Base-by-base conservation (phyloP, 2,113 vertebrate genomes). In the Scatophagus argus region DNA sequence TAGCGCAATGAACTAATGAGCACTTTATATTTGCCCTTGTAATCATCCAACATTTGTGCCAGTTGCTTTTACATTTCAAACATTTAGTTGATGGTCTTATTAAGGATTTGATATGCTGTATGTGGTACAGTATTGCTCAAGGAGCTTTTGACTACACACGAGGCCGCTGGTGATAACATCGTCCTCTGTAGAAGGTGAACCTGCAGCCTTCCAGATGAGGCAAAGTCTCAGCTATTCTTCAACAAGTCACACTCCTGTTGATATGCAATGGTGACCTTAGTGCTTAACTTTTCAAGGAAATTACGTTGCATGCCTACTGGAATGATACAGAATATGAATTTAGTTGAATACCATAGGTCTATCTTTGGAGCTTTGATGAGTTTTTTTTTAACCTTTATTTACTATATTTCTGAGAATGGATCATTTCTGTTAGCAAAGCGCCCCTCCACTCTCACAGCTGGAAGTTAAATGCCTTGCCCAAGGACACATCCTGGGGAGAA, bases 401-500 rank as follows among this genome's bases (percentile, higher is more conserved):
- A 27, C 32, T 41, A 13, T 23, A n/a, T 31, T 27, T 25, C 39
- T 68, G 23, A 58, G 5, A 8, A 68, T 19, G 4, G 36, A 32
- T 56, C 9, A 0, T 58, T 32, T 77, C 43, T 16, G 3, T 38
- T 4, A 38, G 4, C 4, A 25, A 58, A 49, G 27, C 31, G 39
- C 3, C 6, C 23, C 32, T 62, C 12, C 5, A 23, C 64, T 27
- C 21, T 55, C 25, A 66, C 31, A 36, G 29, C 38, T 55, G 21
- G 44, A 55, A 60, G 39, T 32, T 66, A 31, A 58, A 66, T 55
- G 66, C 32, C 46, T 74, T 76, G 41, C 69, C 47, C 41, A 75
- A 74, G 52, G 70, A 84, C 32, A 58, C 13, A 25, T 17, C 8
- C 17, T 75, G 29, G 44, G 43, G 39, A 64, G 43, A 31, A 76